Evolutionary conservation across 1,140 invertebrate species (phyloP).

Genomic region (Drosophila ercepeae): DNA sequence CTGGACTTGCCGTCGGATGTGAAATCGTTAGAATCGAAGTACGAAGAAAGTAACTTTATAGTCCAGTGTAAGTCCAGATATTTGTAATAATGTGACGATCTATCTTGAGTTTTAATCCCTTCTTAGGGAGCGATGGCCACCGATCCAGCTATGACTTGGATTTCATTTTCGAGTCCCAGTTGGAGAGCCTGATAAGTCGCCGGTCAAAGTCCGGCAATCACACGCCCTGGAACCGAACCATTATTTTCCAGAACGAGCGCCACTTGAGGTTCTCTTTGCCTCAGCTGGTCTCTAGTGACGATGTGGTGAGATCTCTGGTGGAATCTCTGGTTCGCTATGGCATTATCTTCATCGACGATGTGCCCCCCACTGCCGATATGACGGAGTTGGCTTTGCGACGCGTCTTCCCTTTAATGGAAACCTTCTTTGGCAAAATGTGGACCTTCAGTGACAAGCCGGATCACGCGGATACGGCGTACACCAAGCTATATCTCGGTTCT

Average conservation of each 20-base stretch:
- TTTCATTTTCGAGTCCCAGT: constrained; percentile 59
- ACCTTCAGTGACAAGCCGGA: constrained; percentile 85
- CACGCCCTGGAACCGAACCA: constrained; percentile 65
- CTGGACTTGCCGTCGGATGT: constrained; percentile 67
- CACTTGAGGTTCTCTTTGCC: constrained; percentile 53
- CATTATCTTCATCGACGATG: constrained; percentile 76
- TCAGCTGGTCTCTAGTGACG: constrained; percentile 46
- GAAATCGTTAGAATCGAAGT: constrained; percentile 8
- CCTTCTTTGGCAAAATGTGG: constrained; percentile 88
- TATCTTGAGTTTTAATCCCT: not conserved
- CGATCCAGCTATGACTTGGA: constrained; percentile 60
- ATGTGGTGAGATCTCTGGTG: constrained; percentile 49
- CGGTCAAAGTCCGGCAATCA: constrained; percentile 42
- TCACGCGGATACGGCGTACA: constrained; percentile 89
- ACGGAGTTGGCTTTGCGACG: constrained; percentile 76
- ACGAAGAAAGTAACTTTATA: constrained; percentile 5
- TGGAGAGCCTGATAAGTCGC: constrained; percentile 53
- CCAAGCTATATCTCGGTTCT: constrained; percentile 84
- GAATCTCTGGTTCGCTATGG: constrained; percentile 68
- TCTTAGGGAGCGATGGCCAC: constrained; percentile 74
- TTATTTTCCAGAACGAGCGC: constrained; percentile 56
- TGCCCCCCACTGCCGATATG: constrained; percentile 67
- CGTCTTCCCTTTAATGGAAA: constrained; percentile 85
- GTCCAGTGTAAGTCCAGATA: constrained; percentile 46
- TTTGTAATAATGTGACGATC: not conserved